These are phyloP conservation scores for Drosophila eohydei DNA, from an alignment of 2,888 invertebrate species.

Conservation along the genomic window DNA sequence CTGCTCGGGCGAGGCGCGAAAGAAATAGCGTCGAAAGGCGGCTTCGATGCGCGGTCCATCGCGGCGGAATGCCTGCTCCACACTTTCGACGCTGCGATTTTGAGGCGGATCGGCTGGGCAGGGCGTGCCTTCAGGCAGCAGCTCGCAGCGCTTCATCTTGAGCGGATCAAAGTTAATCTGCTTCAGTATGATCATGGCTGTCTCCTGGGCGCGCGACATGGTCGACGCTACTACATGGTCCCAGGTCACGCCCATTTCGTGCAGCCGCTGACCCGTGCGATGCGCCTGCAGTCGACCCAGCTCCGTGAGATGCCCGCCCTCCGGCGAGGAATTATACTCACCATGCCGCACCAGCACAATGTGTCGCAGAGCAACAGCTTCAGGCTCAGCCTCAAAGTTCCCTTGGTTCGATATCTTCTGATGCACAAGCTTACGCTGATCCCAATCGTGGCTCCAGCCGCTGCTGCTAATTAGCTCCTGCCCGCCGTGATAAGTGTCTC, in stretches of 20 bases:
- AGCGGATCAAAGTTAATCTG: constrained; percentile 88
- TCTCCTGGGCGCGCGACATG: constrained; percentile 97
- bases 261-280: constrained; percentile 92
- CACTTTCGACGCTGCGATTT: constrained; percentile 93
- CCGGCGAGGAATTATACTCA: constrained; percentile 92
- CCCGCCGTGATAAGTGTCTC: background rate
- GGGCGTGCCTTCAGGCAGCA: constrained; percentile 97
- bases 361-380: constrained; percentile 88
- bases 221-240: constrained; percentile 93
- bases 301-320: constrained; percentile 91
- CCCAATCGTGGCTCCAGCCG: constrained; percentile 95
- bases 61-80: constrained; percentile 94
- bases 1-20: constrained; percentile 93
- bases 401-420: constrained; percentile 86
- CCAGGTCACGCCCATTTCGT: constrained; percentile 91
- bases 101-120: constrained; percentile 96
- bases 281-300: constrained; percentile 94
- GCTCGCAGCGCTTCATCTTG: constrained; percentile 88
- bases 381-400: constrained; percentile 73
- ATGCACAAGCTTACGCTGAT: constrained; percentile 90
- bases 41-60: constrained; percentile 98
- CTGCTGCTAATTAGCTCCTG: constrained; percentile 78
- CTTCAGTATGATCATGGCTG: constrained; percentile 92
- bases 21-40: constrained; percentile 96
- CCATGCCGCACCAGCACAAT: constrained; percentile 97